phyloP scores from a whole-genome alignment of 2,888 invertebrate genomes.

The Drosophila diplacantha region DNA sequence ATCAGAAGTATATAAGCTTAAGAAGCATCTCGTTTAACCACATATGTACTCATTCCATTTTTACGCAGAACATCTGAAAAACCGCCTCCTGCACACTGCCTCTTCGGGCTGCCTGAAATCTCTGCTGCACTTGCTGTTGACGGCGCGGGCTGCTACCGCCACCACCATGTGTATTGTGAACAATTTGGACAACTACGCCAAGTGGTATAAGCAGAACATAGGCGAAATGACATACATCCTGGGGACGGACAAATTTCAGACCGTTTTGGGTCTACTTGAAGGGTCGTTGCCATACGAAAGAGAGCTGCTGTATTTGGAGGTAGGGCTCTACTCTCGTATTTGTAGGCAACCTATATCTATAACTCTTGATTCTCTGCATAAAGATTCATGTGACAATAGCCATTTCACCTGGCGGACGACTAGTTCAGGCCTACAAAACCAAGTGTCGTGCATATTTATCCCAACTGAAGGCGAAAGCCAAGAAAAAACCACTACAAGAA shows the following conservation, averaged over 20 bases:
- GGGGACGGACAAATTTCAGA: conserved; percentile 65
- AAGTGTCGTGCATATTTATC: conserved; percentile 70
- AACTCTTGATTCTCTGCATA: neutral
- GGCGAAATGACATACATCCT: conserved; percentile 75
- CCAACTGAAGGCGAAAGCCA: conserved; percentile 46
- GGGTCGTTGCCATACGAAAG: conserved; percentile 69
- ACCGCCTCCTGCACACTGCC: conserved; percentile 64
- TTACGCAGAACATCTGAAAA: conserved; percentile 68
- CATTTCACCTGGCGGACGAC: conserved; percentile 75
- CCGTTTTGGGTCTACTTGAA: conserved; percentile 60
- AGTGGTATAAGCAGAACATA: conserved; percentile 76
- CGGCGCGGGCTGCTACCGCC: conserved; percentile 70
- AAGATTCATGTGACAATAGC: conserved; percentile 73
- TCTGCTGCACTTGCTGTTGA: conserved; percentile 68
- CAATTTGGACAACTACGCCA: conserved; percentile 71
- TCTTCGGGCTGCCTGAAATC: conserved; percentile 49
- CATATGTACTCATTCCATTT: neutral
- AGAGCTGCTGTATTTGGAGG: conserved; percentile 72
- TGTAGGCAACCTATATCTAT: accelerated
- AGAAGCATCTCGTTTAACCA: neutral
- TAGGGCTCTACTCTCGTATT: conserved; percentile 19
- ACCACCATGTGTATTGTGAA: conserved; percentile 61
- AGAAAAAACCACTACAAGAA: neutral
- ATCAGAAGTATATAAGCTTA: conserved; percentile 60
- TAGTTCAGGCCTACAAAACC: conserved; percentile 73